A percentile compares a stretch with the other conserved stretches of the same genome.
These are phyloP conservation scores for Aphidius gifuensis DNA, from an alignment of 1,140 invertebrate species.

Conservation along the genomic window DNA sequence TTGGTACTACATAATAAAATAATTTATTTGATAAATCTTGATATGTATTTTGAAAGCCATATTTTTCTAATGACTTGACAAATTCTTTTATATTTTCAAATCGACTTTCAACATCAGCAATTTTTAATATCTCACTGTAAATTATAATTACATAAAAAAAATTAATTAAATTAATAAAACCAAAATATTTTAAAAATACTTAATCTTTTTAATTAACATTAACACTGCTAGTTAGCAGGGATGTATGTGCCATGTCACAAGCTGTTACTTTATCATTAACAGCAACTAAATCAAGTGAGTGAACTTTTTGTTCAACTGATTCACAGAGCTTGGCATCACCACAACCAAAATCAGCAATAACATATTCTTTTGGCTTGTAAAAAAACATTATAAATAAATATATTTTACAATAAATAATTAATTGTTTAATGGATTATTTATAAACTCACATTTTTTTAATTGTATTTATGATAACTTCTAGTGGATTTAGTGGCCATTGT, in stretches of 20 bases:
- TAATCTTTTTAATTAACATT: conserved; percentile 83
- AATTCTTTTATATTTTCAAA: conserved; percentile 73
- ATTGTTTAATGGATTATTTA: no score
- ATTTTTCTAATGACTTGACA: conserved; percentile 62
- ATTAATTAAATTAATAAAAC: not conserved
- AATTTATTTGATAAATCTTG: conserved; percentile 71
- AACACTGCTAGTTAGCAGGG: conserved; percentile 66
- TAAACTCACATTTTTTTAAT: conserved; percentile 76
- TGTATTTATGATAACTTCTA: conserved; percentile 79
- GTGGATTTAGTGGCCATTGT: conserved; percentile 90
- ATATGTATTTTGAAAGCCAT: conserved; percentile 70
- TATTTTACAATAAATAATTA: no score
- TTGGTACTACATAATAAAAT: conserved; percentile 85
- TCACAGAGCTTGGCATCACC: conserved; percentile 84
- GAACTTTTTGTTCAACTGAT: conserved; percentile 71
- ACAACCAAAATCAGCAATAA: conserved; percentile 92
- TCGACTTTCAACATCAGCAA: conserved; percentile 85
- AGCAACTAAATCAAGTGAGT: conserved; percentile 92
- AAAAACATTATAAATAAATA: conserved; percentile 24
- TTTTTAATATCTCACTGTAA: conserved; percentile 76
- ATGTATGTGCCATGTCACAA: conserved; percentile 89
- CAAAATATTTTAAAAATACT: conserved; percentile 35
- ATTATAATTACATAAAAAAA: conserved; percentile 17
- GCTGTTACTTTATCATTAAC: conserved; percentile 73
- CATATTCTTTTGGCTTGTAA: conserved; percentile 62